Evolutionary conservation across 64 coral and sea anemone species (phyloP).

Genomic region (Porites australiensis): DNA sequence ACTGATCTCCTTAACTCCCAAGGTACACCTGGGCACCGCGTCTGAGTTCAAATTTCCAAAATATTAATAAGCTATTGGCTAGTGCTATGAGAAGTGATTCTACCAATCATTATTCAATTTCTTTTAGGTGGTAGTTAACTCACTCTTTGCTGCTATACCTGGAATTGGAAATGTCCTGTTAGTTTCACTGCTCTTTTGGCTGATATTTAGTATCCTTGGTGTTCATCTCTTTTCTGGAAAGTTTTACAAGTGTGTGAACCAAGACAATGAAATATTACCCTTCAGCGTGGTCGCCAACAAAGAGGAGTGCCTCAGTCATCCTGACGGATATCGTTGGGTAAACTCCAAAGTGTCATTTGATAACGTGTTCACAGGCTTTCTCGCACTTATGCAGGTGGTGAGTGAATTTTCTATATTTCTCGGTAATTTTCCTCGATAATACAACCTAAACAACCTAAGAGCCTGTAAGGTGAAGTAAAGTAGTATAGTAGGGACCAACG

Average conservation of each 20-base stretch:
- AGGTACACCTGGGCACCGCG: too few species aligned
- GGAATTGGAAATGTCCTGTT: constrained; percentile 89
- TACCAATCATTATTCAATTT: background rate
- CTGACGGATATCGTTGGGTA: constrained; percentile 75
- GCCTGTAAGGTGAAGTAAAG: background rate
- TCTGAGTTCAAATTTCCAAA: too few species aligned
- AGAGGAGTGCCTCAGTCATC: constrained; percentile 49
- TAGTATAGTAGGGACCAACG: background rate
- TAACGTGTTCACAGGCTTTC: constrained; percentile 85
- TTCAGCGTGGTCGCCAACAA: constrained; percentile 55
- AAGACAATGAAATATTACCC: constrained; percentile 56
- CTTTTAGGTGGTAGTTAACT: constrained; percentile 85
- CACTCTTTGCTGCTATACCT: constrained; percentile 90
- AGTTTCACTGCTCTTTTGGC: constrained; percentile 89
- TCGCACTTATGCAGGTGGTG: constrained; percentile 90
- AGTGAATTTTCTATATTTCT: background rate
- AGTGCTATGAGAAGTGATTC: too few species aligned
- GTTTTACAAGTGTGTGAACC: constrained; percentile 89
- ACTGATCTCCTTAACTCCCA: too few species aligned
- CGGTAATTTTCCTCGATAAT: too few species aligned
- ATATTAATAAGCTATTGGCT: too few species aligned
- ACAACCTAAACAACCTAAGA: too few species aligned
- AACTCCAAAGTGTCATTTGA: constrained; percentile 92
- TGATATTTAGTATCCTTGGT: constrained; percentile 91
- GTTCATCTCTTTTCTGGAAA: constrained; percentile 87